These are phyloP conservation scores for Physella acuta DNA, from an alignment of 1,140 invertebrate genomes.

Conservation along the genomic window DNA sequence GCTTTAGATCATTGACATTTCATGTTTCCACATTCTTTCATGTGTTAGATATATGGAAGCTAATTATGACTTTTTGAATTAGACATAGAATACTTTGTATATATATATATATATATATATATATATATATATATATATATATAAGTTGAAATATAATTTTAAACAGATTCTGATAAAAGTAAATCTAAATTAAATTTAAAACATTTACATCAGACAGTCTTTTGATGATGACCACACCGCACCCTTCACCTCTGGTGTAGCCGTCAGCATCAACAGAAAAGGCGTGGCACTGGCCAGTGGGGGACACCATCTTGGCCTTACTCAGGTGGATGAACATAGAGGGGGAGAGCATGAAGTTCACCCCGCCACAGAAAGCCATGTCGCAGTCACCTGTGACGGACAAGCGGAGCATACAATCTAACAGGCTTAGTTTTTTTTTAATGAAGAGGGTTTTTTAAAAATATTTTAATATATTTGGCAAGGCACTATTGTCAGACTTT, in stretches of 20 bases:
- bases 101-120: not conserved
- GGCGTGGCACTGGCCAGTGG: conserved; percentile 41
- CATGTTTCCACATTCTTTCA: too few relatives aligned
- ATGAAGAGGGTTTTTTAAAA: too few relatives aligned
- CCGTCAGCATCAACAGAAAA: conserved; percentile 42
- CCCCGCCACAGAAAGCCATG: conserved; percentile 43
- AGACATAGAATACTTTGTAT: not conserved
- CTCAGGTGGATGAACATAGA: conserved; percentile 36
- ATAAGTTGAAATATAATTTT: not conserved
- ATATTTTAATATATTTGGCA: too few relatives aligned
- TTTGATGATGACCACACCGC: conserved; percentile 46
- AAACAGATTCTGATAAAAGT: not conserved
- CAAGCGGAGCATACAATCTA: too few relatives aligned
- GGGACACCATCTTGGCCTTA: conserved; percentile 41
- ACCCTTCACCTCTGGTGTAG: conserved; percentile 46
- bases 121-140: not conserved
- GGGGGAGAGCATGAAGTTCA: conserved; percentile 38
- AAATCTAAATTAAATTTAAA: not conserved
- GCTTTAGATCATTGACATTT: too few relatives aligned
- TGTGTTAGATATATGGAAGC: too few relatives aligned
- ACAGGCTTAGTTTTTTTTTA: too few relatives aligned
- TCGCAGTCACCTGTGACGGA: conserved; percentile 40
- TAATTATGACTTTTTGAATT: too few relatives aligned
- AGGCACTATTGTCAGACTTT: too few relatives aligned
- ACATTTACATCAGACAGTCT: conserved; percentile 32